phyloP scores from a whole-genome alignment of 2,888 invertebrate species.

The Sphaerophoria taeniata region DNA sequence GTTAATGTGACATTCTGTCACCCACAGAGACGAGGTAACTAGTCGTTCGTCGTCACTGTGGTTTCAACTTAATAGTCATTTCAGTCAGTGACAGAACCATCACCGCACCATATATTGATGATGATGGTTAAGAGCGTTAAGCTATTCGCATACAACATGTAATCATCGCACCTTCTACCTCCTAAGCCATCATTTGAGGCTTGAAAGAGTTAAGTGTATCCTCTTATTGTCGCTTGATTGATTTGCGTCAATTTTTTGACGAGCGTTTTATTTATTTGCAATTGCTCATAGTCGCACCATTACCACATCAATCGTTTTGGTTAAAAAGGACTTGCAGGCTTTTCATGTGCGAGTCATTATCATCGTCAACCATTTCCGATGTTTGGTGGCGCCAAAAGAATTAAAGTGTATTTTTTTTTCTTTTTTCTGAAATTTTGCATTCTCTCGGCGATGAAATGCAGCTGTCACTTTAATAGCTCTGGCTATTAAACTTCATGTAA shows the following conservation, averaged over 20 bases:
- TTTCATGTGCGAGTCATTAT: slow-evolving; percentile 3
- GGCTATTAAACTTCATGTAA: slow-evolving; percentile 67
- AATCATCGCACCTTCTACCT: slow-evolving; percentile 26
- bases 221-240: slow-evolving; percentile 65
- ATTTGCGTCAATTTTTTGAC: slow-evolving; percentile 70
- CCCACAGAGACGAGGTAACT: slow-evolving; percentile 32
- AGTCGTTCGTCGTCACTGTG: slow-evolving; percentile 42
- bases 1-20: slow-evolving; percentile 58
- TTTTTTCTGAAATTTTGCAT: slow-evolving; percentile 8
- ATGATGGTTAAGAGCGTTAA: slow-evolving; percentile 22
- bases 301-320: neutral
- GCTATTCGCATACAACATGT: slow-evolving; percentile 26
- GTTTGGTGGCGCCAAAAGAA: slow-evolving; percentile 67
- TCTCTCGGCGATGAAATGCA: slow-evolving; percentile 48
- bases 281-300: slow-evolving; percentile 31
- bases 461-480: slow-evolving; percentile 63
- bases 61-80: slow-evolving; percentile 16
- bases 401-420: slow-evolving; percentile 35
- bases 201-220: slow-evolving; percentile 25
- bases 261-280: slow-evolving; percentile 70
- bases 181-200: slow-evolving; percentile 9
- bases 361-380: slow-evolving; percentile 61
- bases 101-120: slow-evolving; percentile 1
- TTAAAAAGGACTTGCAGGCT: slow-evolving; percentile 21
- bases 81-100: neutral